These are phyloP conservation scores for Pardalotus punctatus DNA, from an alignment of 2,113 vertebrate genomes.

Conservation along the genomic window DNA sequence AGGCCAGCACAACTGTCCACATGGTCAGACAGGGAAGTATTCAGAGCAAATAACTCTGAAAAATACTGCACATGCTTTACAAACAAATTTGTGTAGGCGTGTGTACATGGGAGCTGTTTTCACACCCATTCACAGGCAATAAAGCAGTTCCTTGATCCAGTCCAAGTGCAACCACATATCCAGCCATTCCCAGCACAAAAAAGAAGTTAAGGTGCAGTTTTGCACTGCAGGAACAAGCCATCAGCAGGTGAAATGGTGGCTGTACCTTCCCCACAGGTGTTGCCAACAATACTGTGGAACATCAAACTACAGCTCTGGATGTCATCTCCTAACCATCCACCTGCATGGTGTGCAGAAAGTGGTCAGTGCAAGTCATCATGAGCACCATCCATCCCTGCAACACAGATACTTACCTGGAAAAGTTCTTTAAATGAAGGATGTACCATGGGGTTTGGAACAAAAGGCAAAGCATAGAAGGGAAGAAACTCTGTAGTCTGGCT, in stretches of 20 bases:
- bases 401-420: conserved; percentile 80
- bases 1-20: not conserved
- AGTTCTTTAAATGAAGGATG: conserved; percentile 93
- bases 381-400: not conserved
- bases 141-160: not conserved
- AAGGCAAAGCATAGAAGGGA: conserved; percentile 94
- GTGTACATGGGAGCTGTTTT: not conserved
- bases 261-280: not conserved
- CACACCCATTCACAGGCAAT: not conserved
- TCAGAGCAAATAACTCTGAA: not conserved
- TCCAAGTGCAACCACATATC: not conserved
- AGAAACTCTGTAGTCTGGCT: conserved; percentile 93
- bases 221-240: not conserved
- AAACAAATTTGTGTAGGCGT: not conserved
- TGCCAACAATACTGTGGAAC: not conserved
- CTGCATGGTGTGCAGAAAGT: not conserved
- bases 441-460: conserved; percentile 86
- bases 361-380: not conserved
- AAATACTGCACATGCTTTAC: not conserved
- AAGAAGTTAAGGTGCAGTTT: not conserved
- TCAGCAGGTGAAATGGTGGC: not conserved
- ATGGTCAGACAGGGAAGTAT: not conserved
- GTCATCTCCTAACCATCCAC: not conserved
- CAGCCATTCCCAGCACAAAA: not conserved
- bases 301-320: not conserved